A percentile compares a stretch with the other conserved stretches of the same genome.
Evolutionary conservation across 2,113 vertebrate genomes (phyloP).

Genomic region (Spheniscus mendiculus): DNA sequence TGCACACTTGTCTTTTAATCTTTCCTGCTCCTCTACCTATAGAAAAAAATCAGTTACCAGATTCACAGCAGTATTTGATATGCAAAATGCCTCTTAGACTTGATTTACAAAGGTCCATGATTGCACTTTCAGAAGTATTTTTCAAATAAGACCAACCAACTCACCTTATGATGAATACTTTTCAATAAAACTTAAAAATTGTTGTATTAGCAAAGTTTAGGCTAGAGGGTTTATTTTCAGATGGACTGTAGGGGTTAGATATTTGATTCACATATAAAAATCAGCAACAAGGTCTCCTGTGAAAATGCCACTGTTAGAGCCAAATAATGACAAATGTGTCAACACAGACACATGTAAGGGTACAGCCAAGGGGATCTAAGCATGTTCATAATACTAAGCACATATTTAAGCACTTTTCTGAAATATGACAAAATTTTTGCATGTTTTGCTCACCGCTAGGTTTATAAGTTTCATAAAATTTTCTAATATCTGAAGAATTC

Average conservation of each 20-base stretch:
- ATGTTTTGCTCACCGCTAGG: background rate
- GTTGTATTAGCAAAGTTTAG: background rate
- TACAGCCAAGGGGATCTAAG: background rate
- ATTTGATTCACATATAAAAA: background rate
- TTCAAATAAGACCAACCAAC: background rate
- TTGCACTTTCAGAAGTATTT: background rate
- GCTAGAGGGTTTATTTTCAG: background rate
- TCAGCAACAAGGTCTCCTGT: background rate
- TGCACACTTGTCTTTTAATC: background rate
- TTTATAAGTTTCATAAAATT: background rate
- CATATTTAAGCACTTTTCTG: background rate
- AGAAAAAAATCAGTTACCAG: background rate
- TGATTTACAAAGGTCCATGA: background rate
- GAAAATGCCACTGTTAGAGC: background rate
- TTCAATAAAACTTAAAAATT: background rate
- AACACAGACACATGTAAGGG: background rate
- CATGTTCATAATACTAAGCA: background rate
- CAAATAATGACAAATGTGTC: background rate
- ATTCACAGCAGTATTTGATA: background rate
- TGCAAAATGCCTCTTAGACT: background rate
- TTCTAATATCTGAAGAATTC: background rate
- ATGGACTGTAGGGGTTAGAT: background rate
- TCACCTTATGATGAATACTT: background rate
- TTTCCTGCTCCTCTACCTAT: background rate
- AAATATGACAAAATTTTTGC: background rate